Conservation (phyloP, 2,888 invertebrate genomes). For the Trachelus troglodyta region DNA sequence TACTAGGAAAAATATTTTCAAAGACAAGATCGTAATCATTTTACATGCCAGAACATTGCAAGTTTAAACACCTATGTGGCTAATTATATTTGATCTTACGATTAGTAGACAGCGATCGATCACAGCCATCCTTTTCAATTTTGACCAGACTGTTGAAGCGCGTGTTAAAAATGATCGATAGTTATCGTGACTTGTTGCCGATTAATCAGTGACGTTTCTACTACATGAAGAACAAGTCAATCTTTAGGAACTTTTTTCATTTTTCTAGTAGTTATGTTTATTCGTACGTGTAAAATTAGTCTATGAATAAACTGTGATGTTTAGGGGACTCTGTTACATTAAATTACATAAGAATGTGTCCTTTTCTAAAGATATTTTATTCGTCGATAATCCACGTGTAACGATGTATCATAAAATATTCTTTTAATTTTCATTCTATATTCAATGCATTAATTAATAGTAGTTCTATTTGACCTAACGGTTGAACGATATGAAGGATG, state of each 20-base stretch:
- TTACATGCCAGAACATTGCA: neutral
- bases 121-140: neutral
- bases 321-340: neutral
- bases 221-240: slow-evolving; percentile 11
- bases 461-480: neutral
- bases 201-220: slow-evolving; percentile 50
- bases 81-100: neutral
- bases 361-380: no score
- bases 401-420: neutral
- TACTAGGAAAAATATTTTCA: neutral
- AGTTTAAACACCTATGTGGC: neutral
- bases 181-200: slow-evolving; percentile 44
- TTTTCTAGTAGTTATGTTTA: neutral
- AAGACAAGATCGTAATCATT: neutral
- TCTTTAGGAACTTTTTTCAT: neutral
- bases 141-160: slow-evolving; percentile 10
- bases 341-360: neutral
- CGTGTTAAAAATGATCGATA: slow-evolving; percentile 53
- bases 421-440: neutral
- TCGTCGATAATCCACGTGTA: no score
- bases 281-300: neutral
- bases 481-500: no score
- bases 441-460: neutral
- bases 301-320: neutral
- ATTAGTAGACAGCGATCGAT: neutral